Base-by-base conservation (phyloP, 2,888 invertebrate species). In the Hesperia comma region DNA sequence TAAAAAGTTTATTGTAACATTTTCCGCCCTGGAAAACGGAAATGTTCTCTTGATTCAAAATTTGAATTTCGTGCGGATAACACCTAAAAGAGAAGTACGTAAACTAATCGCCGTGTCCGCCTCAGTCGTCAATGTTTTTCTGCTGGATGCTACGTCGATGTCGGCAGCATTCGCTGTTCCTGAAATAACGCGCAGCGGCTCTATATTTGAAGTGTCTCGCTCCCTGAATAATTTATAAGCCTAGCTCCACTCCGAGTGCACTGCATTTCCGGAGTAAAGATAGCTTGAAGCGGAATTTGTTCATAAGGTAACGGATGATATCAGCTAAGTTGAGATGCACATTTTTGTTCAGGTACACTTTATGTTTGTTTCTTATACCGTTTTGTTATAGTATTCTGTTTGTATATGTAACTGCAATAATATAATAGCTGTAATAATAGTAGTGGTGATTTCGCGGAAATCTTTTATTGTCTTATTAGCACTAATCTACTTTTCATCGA, bases 151-250 rank as follows among this genome's bases (percentile, higher is more conserved):
- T 53, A 56, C 58, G 51, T 63, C 64, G 62, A 68, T 68, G 69
- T 67, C 70, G 69, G 66, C 70, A 68, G 41, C 68, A 80, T 78
- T 81, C 79, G 81, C 76, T 81, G 85, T 86, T 87, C 87, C 86
- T 85, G 85, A 90, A 90, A 89, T 88, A 91, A 83, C 85, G 82
- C 82, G 82, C 83, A 79, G 82, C 81, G 80, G 81, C 79, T 82
- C 88, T 88, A 88, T 88, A 89, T 90, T 87, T 90, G 88, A 89
- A 90, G 87, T 88, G 89, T 90, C 90, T 88, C 87, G 76, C 84
- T 84, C 85, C 86, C 87, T 92, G 91, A 92, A 92, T 92, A 88
- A 91, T 90, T 90, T 90, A 92, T 92, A 87, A 90, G 86, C 84
- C 78, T 76, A 82, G 83, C 85, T 87, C 83, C 77, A 86, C 85